A percentile compares a stretch with the other conserved stretches of the same genome.
phyloP scores from a whole-genome alignment of 1,140 invertebrate species.

The Apis florea region DNA sequence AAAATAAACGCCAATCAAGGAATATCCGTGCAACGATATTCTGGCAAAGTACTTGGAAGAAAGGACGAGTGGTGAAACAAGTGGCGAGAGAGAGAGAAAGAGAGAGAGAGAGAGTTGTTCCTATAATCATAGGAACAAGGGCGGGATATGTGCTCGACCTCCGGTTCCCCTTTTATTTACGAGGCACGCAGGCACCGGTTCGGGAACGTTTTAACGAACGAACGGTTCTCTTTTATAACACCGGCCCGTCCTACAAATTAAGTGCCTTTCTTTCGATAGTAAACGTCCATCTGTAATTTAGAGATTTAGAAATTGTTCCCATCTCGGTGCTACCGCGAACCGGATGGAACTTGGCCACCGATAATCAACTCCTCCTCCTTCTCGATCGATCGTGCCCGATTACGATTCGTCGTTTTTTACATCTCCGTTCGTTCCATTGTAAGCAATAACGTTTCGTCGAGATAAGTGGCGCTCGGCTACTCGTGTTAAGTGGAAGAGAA shows the following conservation, averaged over 20 bases:
- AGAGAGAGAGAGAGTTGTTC: background rate
- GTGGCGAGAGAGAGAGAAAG: no score
- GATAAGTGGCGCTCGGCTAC: no score
- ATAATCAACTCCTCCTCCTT: conserved; percentile 8
- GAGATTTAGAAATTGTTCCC: conserved; percentile 65
- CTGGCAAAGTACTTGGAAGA: background rate
- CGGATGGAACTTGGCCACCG: background rate
- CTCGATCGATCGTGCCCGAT: no score
- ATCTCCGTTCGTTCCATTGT: no score
- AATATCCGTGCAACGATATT: background rate
- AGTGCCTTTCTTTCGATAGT: conserved; percentile 66
- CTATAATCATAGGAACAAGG: conserved; percentile 29
- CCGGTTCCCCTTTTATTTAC: conserved; percentile 59
- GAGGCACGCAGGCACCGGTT: conserved; percentile 61
- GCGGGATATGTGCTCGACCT: conserved; percentile 27
- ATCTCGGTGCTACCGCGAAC: conserved; percentile 18
- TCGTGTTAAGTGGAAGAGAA: no score
- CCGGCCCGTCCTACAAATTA: conserved; percentile 64
- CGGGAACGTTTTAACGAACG: conserved; percentile 60
- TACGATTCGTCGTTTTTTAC: background rate
- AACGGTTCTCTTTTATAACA: conserved; percentile 60
- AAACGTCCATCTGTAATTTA: conserved; percentile 65
- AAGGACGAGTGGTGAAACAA: background rate
- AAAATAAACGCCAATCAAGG: conserved; percentile 1
- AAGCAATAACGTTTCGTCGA: no score